These are phyloP conservation scores for Etheostoma spectabile DNA, from an alignment of 2,113 vertebrate genomes.

Conservation along the genomic window DNA sequence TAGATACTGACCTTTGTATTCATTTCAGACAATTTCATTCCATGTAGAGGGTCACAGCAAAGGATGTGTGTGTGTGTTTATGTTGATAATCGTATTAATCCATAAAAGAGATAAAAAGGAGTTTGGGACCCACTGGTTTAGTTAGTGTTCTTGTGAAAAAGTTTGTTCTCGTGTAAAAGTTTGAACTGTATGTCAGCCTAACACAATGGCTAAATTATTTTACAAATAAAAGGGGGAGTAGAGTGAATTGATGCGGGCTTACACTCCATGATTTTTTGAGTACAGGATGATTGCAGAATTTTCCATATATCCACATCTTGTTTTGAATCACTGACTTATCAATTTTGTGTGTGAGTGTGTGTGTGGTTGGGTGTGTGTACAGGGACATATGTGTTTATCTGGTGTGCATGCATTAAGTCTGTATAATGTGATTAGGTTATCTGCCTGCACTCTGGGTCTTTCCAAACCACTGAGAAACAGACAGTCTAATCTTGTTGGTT, in stretches of 20 bases:
- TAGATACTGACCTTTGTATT: neutral
- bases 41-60: neutral
- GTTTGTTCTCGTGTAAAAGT: neutral
- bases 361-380: neutral
- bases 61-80: neutral
- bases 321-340: constrained; percentile 28
- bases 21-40: neutral
- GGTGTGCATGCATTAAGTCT: constrained; percentile 66
- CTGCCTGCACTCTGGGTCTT: constrained; percentile 66
- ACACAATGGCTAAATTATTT: neutral
- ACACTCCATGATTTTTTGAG: neutral
- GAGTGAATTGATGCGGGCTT: neutral
- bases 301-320: neutral
- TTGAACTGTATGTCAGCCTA: neutral
- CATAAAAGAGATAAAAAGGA: neutral
- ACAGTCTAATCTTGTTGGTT: constrained; percentile 77
- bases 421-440: constrained; percentile 70
- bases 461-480: constrained; percentile 66
- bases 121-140: neutral
- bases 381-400: constrained; percentile 49
- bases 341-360: neutral
- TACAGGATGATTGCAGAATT: neutral
- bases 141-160: neutral
- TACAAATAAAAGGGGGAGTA: neutral
- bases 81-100: neutral